Base-by-base conservation (phyloP, 1,140 invertebrate species). In the Achatina immaculata region DNA sequence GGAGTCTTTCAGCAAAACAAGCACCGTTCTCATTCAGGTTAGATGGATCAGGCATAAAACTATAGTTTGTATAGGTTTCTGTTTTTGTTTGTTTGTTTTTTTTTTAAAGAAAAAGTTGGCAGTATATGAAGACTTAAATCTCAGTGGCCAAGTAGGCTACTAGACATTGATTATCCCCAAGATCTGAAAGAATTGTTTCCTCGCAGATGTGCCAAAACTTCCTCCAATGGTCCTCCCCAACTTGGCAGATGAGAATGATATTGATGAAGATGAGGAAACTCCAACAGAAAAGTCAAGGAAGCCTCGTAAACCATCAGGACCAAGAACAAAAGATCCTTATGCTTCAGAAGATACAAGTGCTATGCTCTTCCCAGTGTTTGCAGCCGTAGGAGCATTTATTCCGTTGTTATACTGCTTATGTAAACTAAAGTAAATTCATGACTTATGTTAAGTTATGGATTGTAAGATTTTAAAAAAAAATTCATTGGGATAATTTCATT, bases 341-440 rank as follows among this genome's bases (percentile, higher is more conserved):
- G 94, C 95, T 3, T 94, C 95, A 86, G 96, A 98, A 86, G 96
- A 98, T 90, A 95, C 96, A 19, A 96, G 95, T 79, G 93, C 96
- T 19, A 94, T 98, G 93, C 93, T 98, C 85, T 93, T 98, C 86
- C 97, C 97, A 43, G 94, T 99, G 38, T 97, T 98, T 90, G 95
- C 97, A 71, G 96, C 97, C 45, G 96, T 99, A 81, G 97, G 96
- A 77, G 96, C 96, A 81, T 98, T 98, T 89, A 95, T 98, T 89
- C 97, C 97, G 58, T 91, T 98, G 83, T 92, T 98, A 51, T 98
- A 98, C 92, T 98, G 97, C 92, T 93, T 98, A 81, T 99, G 97
- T 92, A 97, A 97, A 93, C 94, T 98, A 90, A 98, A 88, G 72
- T 62, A 62, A 62, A 28, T 31, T 62, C 4, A n/a, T n/a, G n/a